A percentile compares a stretch with the other conserved stretches of the same genome.
Conservation (phyloP, 2,113 vertebrate species). For the Ophthalmolycus amberensis region DNA sequence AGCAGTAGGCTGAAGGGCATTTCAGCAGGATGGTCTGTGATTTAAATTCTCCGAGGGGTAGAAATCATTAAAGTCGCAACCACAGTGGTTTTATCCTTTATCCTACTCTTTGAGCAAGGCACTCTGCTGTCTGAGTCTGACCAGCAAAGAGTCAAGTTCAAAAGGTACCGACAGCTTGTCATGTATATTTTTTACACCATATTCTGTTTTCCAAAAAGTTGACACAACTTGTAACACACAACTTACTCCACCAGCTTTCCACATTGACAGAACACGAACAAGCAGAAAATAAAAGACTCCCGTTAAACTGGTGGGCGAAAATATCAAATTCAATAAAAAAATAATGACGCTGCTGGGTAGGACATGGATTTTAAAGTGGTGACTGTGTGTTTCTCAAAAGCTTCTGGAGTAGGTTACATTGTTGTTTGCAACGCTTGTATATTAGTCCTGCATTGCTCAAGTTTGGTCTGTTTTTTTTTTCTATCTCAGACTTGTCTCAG, state of each 20-base stretch:
- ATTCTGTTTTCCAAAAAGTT: not conserved
- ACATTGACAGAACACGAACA: not conserved
- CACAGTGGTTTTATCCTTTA: not conserved
- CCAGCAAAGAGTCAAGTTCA: not conserved
- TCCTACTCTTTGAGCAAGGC: not conserved
- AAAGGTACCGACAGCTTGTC: not conserved
- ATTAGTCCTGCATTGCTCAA: not conserved
- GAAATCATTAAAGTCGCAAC: not conserved
- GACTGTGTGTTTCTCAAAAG: not conserved
- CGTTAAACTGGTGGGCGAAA: not conserved
- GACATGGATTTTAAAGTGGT: not conserved
- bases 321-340: constrained; percentile 1
- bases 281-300: not conserved
- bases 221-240: not conserved
- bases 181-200: not conserved
- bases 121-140: not conserved
- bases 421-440: not conserved
- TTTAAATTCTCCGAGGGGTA: not conserved
- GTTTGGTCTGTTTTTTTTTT: not conserved
- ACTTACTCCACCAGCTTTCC: not conserved
- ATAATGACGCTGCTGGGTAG: not conserved
- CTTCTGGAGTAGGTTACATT: not conserved
- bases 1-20: not conserved
- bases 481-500: constrained; percentile 12
- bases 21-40: not conserved